Conservation (phyloP, 2,797 vertebrate species). For the Scyliorhinus canicula region DNA sequence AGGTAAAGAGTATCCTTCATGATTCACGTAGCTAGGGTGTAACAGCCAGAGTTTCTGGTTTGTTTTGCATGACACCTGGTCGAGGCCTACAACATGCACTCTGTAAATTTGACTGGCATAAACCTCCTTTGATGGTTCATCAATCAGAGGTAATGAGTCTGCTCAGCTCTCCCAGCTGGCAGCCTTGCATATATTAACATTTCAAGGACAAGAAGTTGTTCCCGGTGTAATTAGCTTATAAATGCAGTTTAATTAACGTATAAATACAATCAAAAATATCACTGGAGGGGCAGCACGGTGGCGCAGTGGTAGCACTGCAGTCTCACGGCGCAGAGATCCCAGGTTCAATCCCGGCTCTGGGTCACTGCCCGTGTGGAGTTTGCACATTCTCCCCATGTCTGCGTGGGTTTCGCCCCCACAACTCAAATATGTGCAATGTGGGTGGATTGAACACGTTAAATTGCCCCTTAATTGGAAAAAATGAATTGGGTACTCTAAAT, state of each 20-base stretch:
- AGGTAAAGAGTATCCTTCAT: neutral
- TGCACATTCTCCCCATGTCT: no score
- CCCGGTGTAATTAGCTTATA: constrained; percentile 33
- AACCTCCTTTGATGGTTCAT: constrained; percentile 28
- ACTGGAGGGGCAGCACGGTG: no score
- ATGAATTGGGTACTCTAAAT: no score
- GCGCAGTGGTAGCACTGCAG: no score
- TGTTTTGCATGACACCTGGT: neutral
- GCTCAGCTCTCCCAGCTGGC: constrained; percentile 17
- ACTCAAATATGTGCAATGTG: no score
- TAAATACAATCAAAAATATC: constrained; percentile 13
- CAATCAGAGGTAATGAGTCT: constrained; percentile 31
- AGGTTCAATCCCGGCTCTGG: no score
- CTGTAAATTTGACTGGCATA: constrained; percentile 18
- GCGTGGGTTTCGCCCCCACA: no score
- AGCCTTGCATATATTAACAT: constrained; percentile 33
- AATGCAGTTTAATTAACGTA: constrained; percentile 28
- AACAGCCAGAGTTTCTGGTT: neutral
- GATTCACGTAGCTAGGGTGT: neutral
- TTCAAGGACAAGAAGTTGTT: constrained; percentile 31
- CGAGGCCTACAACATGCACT: neutral
- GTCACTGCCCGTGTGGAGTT: no score
- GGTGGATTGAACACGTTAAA: no score
- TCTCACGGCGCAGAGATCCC: no score
- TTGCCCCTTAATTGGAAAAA: no score